Conservation (phyloP, 2,888 invertebrate genomes). For the Zaprionus obscuricornis region DNA sequence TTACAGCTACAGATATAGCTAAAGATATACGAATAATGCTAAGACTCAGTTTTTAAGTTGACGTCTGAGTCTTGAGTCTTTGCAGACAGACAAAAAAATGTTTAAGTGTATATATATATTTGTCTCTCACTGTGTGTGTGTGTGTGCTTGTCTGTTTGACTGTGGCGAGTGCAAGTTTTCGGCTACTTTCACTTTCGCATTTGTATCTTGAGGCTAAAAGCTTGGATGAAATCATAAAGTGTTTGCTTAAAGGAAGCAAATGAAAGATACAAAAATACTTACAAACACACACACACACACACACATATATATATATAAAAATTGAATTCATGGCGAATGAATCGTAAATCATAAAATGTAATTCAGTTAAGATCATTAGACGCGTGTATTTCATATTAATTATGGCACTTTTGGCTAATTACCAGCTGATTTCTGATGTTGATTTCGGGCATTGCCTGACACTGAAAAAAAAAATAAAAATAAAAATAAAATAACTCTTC, state of each 20-base stretch:
- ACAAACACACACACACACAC: neutral
- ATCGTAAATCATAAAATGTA: constrained; percentile 53
- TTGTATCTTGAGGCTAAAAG: constrained; percentile 42
- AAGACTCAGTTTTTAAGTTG: neutral
- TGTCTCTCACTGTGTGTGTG: constrained; percentile 2
- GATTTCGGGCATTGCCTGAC: constrained; percentile 37
- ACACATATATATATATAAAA: neutral
- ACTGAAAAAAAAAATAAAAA: constrained; percentile 47
- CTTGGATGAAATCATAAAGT: constrained; percentile 49
- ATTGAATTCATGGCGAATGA: too few species aligned
- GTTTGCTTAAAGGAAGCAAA: constrained; percentile 36
- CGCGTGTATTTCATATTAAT: constrained; percentile 60
- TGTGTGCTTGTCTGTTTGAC: neutral
- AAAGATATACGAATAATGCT: too few species aligned
- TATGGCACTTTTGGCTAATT: constrained; percentile 58
- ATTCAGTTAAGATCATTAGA: constrained; percentile 59
- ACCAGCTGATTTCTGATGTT: constrained; percentile 28
- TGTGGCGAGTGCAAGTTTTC: constrained; percentile 49
- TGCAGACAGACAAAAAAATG: neutral
- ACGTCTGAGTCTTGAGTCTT: too few species aligned
- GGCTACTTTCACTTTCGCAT: constrained; percentile 70
- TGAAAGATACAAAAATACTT: neutral
- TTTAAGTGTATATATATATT: neutral
- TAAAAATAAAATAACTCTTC: constrained; percentile 1
- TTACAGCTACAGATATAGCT: constrained; percentile 5